Conservation (phyloP, 2,797 vertebrate genomes). For the Pogoniulus pusillus region DNA sequence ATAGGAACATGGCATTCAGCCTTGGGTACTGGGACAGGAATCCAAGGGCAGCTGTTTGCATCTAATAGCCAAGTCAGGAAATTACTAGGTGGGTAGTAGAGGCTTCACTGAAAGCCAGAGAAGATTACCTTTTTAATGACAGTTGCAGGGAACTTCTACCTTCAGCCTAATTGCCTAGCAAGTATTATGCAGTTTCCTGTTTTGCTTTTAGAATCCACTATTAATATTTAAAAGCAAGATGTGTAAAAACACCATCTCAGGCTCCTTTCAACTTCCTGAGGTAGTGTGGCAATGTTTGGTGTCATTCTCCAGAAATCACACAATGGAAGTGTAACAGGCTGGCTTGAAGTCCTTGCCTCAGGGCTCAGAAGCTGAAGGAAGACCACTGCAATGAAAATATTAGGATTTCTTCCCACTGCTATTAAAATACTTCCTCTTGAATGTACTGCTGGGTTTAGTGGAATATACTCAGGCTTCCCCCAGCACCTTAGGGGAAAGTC, state of each 20-base stretch:
- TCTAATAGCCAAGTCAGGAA: not conserved
- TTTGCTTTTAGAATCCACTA: not conserved
- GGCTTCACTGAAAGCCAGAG: not conserved
- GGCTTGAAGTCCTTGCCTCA: not conserved
- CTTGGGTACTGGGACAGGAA: not conserved
- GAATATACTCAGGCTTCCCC: not conserved
- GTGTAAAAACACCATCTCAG: not conserved
- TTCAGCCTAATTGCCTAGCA: not conserved
- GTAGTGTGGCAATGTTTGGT: not conserved
- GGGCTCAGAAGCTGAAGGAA: not conserved
- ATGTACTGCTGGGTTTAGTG: not conserved
- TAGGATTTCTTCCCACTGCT: not conserved
- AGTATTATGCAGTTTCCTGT: not conserved
- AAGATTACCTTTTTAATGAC: not conserved
- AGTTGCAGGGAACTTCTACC: not conserved
- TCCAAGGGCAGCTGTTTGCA: not conserved
- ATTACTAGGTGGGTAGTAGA: not conserved
- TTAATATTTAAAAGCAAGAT: not conserved
- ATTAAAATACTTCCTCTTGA: not conserved
- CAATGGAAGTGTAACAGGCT: fast-evolving
- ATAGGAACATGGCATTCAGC: not conserved
- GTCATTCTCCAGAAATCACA: not conserved
- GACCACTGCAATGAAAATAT: not conserved
- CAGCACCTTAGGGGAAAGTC: not conserved
- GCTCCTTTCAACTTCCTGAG: not conserved